These are phyloP conservation scores for Drosophila borealis DNA, from an alignment of 2,888 invertebrate genomes.

Conservation along the genomic window DNA sequence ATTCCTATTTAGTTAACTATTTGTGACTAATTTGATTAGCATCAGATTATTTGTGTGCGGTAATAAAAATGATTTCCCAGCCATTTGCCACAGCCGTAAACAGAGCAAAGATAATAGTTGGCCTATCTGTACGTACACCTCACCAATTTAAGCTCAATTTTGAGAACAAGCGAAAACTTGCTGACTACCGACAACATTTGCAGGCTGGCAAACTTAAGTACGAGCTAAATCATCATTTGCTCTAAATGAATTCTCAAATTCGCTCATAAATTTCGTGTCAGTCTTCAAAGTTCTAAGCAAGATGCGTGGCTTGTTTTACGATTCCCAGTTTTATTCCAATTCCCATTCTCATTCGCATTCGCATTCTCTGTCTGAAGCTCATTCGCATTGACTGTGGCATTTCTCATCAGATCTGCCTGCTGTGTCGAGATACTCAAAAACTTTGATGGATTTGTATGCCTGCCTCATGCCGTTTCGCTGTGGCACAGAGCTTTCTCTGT, in stretches of 20 bases:
- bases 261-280: constrained; percentile 52
- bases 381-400: constrained; percentile 32
- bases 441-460: constrained; percentile 62
- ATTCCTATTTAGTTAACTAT: no score
- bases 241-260: constrained; percentile 50
- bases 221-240: constrained; percentile 46
- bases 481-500: neutral
- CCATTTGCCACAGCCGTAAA: constrained; percentile 16
- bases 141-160: constrained; percentile 28
- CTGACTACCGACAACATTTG: constrained; percentile 31
- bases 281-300: constrained; percentile 53
- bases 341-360: constrained; percentile 17
- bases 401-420: constrained; percentile 34
- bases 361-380: constrained; percentile 1
- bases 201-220: constrained; percentile 13
- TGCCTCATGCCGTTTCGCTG: constrained; percentile 9
- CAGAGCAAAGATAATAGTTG: constrained; percentile 11
- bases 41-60: no score
- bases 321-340: constrained; percentile 56
- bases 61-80: neutral
- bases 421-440: constrained; percentile 49
- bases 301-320: constrained; percentile 58
- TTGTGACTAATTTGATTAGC: no score
- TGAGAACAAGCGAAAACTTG: constrained; percentile 24
- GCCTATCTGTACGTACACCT: constrained; percentile 17